phyloP scores from a whole-genome alignment of 2,113 vertebrate genomes.

The Eolophus roseicapilla region DNA sequence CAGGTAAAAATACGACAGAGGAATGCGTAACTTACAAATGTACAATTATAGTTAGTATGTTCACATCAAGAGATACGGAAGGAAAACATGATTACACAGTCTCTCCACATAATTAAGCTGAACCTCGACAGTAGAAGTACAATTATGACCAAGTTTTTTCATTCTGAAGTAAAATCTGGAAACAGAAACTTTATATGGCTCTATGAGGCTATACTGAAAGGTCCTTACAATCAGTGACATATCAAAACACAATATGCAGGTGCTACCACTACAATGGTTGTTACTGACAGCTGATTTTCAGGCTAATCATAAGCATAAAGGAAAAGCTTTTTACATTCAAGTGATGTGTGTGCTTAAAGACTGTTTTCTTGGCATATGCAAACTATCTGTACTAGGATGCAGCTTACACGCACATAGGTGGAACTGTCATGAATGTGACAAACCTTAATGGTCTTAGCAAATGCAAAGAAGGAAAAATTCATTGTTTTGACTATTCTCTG shows the following conservation, averaged over 20 bases:
- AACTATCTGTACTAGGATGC: neutral
- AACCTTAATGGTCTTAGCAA: neutral
- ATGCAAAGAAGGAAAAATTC: neutral
- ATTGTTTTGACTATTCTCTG: neutral
- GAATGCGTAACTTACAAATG: neutral
- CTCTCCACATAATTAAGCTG: neutral
- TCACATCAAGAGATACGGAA: neutral
- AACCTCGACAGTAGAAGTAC: neutral
- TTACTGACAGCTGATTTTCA: neutral
- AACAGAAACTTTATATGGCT: neutral
- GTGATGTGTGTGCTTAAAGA: neutral
- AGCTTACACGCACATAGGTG: neutral
- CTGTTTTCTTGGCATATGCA: neutral
- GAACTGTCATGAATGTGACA: neutral
- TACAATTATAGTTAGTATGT: neutral
- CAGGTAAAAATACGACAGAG: neutral
- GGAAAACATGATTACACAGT: neutral
- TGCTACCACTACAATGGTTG: neutral
- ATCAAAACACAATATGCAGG: neutral
- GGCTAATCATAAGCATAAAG: neutral
- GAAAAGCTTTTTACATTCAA: neutral
- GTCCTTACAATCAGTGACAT: neutral
- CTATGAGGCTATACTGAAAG: neutral
- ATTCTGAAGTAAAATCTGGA: neutral
- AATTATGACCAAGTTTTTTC: neutral